These are phyloP conservation scores for Psittacus erithacus DNA, from an alignment of 2,113 vertebrate species.

Conservation along the genomic window DNA sequence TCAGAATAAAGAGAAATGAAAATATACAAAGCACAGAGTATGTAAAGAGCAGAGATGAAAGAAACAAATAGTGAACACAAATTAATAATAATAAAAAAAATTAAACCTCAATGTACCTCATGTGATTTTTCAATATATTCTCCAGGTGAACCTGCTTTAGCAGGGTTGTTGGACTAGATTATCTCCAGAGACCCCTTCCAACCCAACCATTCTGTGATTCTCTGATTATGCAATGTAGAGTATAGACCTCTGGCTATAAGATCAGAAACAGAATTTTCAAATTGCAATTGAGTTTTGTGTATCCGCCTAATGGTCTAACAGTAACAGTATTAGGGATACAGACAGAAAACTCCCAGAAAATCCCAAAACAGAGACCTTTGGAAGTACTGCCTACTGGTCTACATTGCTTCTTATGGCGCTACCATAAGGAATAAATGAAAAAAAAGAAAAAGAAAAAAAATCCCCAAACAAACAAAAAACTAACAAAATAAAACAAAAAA, in stretches of 20 bases:
- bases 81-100: background rate
- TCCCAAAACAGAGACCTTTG: background rate
- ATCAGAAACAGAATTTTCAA: background rate
- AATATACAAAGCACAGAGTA: background rate
- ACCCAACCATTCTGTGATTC: no score
- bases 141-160: no score
- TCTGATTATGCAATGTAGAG: no score
- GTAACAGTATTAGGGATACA: background rate
- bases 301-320: background rate
- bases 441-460: background rate
- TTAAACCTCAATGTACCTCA: background rate
- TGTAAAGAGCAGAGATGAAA: background rate
- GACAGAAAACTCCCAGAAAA: background rate
- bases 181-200: no score
- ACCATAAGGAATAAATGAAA: no score
- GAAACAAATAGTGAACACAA: background rate
- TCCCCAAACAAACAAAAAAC: no score
- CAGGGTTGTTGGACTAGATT: no score
- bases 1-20: background rate
- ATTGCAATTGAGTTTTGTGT: background rate
- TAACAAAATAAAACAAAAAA: background rate
- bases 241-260: background rate
- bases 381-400: no score
- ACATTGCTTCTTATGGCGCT: no score
- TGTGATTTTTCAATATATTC: background rate